Conservation (phyloP, 2,113 vertebrate species). For the Centropus bengalensis region DNA sequence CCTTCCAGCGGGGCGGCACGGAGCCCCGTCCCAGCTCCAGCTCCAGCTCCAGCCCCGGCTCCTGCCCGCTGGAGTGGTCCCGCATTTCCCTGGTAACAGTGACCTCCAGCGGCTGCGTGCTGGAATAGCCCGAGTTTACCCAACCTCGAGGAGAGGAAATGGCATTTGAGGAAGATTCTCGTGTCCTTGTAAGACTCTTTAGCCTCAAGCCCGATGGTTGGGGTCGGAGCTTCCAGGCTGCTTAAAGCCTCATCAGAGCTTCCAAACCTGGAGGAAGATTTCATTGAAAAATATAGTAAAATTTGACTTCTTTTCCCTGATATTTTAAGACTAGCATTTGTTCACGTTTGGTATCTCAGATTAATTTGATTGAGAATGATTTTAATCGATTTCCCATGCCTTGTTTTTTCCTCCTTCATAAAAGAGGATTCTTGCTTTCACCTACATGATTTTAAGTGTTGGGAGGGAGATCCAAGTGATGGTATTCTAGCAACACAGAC, state of each 20-base stretch:
- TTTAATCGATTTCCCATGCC: not conserved
- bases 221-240: not conserved
- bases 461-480: not conserved
- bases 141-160: rapidly evolving
- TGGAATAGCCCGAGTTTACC: not conserved
- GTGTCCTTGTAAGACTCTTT: not conserved
- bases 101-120: constrained; percentile 79
- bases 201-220: not conserved
- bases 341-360: not conserved
- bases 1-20: too few species aligned
- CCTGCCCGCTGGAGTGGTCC: not conserved
- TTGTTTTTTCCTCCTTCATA: not conserved
- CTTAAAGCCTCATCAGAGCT: not conserved
- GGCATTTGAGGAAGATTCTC: too few species aligned
- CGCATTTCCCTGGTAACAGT: constrained; percentile 70
- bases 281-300: not conserved
- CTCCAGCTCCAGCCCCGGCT: too few species aligned
- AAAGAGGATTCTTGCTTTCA: not conserved
- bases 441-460: not conserved
- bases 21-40: too few species aligned
- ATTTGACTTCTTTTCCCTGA: not conserved
- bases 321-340: not conserved
- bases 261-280: not conserved
- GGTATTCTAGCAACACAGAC: not conserved
- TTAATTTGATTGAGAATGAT: not conserved